Conservation (phyloP, 2,797 vertebrate genomes). For the Tachyglossus aculeatus region DNA sequence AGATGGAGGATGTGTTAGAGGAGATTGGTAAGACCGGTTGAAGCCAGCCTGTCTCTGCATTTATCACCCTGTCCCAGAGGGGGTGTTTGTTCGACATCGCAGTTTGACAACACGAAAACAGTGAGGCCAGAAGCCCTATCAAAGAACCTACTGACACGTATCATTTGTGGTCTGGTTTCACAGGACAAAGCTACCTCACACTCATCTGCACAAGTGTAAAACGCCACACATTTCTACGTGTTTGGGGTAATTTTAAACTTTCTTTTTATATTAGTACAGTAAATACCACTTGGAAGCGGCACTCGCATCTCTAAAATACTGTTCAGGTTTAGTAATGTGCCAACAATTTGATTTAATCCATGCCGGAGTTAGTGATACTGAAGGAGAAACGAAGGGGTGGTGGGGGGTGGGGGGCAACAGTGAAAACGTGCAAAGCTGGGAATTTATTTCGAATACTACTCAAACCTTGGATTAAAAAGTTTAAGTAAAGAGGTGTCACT, state of each 20-base stretch:
- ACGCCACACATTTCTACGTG: conserved; percentile 34
- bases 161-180: conserved; percentile 76
- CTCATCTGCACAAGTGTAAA: conserved; percentile 64
- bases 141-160: conserved; percentile 81
- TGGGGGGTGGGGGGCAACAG: not conserved
- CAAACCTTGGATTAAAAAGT: conserved; percentile 11
- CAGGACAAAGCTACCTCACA: conserved; percentile 59
- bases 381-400: too few relatives aligned
- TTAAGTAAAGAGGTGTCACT: conserved; percentile 3
- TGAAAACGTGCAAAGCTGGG: conserved; percentile 14
- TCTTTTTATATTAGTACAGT: conserved; percentile 13
- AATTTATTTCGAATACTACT: conserved; percentile 26
- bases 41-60: conserved; percentile 83
- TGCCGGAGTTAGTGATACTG: conserved; percentile 15
- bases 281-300: conserved; percentile 23
- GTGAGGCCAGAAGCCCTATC: conserved; percentile 73
- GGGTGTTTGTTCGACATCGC: conserved; percentile 88
- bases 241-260: conserved; percentile 16
- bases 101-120: conserved; percentile 83
- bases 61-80: conserved; percentile 84
- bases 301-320: not conserved
- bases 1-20: conserved; percentile 29
- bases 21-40: conserved; percentile 75
- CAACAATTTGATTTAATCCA: conserved; percentile 26
- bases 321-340: conserved; percentile 34